Evolutionary conservation across 2,113 vertebrate genomes (phyloP).

Genomic region (Sylvia atricapilla): DNA sequence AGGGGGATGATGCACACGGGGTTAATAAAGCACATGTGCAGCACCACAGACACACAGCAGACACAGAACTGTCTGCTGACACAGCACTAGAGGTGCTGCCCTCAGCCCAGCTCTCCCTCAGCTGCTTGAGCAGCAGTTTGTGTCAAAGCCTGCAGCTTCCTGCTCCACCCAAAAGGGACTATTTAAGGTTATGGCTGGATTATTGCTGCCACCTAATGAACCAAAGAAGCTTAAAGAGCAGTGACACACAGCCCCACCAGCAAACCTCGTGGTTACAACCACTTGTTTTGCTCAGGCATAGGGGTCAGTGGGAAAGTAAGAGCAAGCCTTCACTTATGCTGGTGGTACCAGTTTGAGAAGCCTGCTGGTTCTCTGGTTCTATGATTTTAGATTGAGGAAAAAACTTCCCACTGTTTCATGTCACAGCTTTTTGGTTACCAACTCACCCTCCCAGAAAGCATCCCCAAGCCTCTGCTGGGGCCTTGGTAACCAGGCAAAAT

Average conservation of each 20-base stretch:
- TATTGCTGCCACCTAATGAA: constrained; percentile 13
- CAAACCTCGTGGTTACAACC: not conserved
- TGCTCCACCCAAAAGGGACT: not conserved
- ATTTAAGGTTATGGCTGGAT: not conserved
- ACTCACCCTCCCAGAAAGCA: not conserved
- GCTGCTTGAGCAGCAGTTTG: not conserved
- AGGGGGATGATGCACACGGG: fast-evolving
- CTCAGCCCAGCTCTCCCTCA: not conserved
- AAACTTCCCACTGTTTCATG: fast-evolving
- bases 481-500: not conserved
- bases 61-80: fast-evolving
- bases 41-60: too few relatives aligned
- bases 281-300: not conserved
- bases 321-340: fast-evolving
- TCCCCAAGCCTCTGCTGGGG: not conserved
- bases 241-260: fast-evolving
- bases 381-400: not conserved
- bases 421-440: not conserved
- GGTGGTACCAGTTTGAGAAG: not conserved
- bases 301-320: not conserved
- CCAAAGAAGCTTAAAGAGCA: not conserved
- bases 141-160: not conserved
- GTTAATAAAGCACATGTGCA: fast-evolving
- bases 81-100: not conserved
- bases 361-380: not conserved